phyloP scores from a whole-genome alignment of 2,113 vertebrate genomes.

The Corythaeola cristata region DNA sequence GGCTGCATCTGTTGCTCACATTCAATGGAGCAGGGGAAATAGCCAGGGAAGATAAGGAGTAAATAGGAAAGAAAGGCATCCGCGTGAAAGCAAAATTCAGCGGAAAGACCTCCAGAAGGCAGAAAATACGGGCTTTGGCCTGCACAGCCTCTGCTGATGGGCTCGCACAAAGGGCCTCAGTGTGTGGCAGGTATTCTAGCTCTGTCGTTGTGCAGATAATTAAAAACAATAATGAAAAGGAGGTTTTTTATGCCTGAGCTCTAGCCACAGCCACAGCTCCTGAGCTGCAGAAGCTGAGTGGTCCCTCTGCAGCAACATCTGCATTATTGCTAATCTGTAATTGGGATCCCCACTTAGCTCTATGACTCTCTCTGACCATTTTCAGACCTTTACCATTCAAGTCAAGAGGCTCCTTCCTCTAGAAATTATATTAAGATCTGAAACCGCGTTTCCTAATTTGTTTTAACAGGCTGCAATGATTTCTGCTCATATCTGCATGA shows the following conservation, averaged over 20 bases:
- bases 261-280: conserved; percentile 3
- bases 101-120: neutral
- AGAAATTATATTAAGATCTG: conserved; percentile 47
- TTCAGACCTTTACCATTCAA: conserved; percentile 56
- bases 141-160: neutral
- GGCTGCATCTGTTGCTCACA: neutral
- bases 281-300: conserved; percentile 19
- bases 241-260: neutral
- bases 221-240: conserved; percentile 49
- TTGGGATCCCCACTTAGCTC: conserved; percentile 59
- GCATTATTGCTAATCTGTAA: conserved; percentile 58
- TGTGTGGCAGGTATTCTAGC: conserved; percentile 33
- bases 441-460: conserved; percentile 38
- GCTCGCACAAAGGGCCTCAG: neutral
- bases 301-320: conserved; percentile 49
- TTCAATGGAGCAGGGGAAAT: neutral
- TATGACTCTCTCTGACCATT: conserved; percentile 53
- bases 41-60: neutral
- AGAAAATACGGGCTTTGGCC: neutral
- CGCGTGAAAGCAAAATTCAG: neutral
- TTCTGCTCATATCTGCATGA: neutral
- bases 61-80: neutral
- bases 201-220: neutral
- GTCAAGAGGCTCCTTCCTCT: conserved; percentile 51
- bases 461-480: conserved; percentile 11